Evolutionary conservation across 2,888 invertebrate species (phyloP).

Genomic region (Anthrax anthrax): DNA sequence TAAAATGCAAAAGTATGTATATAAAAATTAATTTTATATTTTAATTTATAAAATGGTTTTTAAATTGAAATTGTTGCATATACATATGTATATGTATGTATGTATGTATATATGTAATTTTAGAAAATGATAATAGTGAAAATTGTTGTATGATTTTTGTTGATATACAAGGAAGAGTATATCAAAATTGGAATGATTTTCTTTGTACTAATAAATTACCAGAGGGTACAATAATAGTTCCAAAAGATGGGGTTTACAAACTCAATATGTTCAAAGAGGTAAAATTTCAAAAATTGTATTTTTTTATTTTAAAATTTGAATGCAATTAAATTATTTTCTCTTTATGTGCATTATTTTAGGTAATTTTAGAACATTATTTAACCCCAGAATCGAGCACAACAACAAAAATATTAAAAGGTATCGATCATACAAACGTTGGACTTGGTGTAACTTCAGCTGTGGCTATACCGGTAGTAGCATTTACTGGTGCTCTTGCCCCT

Average conservation of each 20-base stretch:
- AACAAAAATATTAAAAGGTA: slow-evolving; percentile 9
- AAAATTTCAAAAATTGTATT: no score
- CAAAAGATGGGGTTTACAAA: slow-evolving; percentile 30
- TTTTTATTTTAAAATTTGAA: no score
- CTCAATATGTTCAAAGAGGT: slow-evolving; percentile 13
- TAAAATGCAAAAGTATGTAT: no score
- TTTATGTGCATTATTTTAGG: slow-evolving; percentile 10
- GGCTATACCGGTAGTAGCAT: slow-evolving; percentile 6
- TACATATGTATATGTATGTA: no score
- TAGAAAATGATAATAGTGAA: no score
- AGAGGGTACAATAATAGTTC: slow-evolving; percentile 34
- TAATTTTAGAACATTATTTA: slow-evolving; percentile 17
- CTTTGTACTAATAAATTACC: slow-evolving; percentile 33
- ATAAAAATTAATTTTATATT: no score
- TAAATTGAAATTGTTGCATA: no score
- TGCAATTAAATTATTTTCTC: no score
- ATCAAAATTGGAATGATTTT: slow-evolving; percentile 35
- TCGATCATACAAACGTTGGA: slow-evolving; percentile 17
- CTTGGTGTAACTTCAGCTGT: slow-evolving; percentile 18
- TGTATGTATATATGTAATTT: no score
- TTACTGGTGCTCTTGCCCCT: background rate
- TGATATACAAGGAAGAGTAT: slow-evolving; percentile 33
- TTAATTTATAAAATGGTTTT: no score
- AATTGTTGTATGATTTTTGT: slow-evolving; percentile 28
- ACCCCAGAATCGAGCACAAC: slow-evolving; percentile 20